These are phyloP conservation scores for Stenurella melanura DNA, from an alignment of 2,888 invertebrate species.

Conservation along the genomic window DNA sequence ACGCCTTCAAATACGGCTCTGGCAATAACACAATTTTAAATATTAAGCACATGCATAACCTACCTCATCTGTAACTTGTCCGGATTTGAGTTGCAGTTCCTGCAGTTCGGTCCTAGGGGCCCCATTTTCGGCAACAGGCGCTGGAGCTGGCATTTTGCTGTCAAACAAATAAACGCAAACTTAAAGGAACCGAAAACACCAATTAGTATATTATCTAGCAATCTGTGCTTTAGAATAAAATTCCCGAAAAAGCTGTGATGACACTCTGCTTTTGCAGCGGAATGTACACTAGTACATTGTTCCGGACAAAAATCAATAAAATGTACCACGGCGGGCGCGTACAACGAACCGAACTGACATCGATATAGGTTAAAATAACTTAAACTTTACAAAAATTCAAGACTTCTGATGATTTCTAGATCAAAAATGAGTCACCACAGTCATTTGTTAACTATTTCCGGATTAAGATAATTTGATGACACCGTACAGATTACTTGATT, in stretches of 20 bases:
- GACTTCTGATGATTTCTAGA: background rate
- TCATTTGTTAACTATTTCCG: conserved; percentile 26
- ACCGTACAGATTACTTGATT: conserved; percentile 13
- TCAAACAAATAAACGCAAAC: conserved; percentile 42
- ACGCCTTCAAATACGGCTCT: too few species aligned
- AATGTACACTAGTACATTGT: conserved; percentile 57
- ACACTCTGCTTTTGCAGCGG: conserved; percentile 48
- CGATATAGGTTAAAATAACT: conserved; percentile 17
- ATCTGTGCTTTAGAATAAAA: background rate
- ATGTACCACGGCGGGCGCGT: conserved; percentile 50
- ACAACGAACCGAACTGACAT: conserved; percentile 35
- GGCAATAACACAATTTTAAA: too few species aligned
- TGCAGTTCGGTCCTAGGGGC: conserved; percentile 91
- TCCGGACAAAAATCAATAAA: conserved; percentile 61
- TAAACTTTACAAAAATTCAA: background rate
- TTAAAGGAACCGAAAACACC: conserved; percentile 8
- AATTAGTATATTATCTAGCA: background rate
- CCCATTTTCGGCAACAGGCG: conserved; percentile 78
- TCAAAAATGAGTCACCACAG: background rate
- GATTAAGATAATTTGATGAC: background rate
- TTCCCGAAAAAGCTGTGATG: background rate
- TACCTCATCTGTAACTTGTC: conserved; percentile 93
- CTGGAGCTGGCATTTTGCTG: conserved; percentile 79
- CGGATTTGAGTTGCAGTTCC: conserved; percentile 89
- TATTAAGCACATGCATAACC: conserved; percentile 61